phyloP scores from a whole-genome alignment of 30 jellyfish, hydroid and myxozoan species.

The Clytia hemisphaerica region DNA sequence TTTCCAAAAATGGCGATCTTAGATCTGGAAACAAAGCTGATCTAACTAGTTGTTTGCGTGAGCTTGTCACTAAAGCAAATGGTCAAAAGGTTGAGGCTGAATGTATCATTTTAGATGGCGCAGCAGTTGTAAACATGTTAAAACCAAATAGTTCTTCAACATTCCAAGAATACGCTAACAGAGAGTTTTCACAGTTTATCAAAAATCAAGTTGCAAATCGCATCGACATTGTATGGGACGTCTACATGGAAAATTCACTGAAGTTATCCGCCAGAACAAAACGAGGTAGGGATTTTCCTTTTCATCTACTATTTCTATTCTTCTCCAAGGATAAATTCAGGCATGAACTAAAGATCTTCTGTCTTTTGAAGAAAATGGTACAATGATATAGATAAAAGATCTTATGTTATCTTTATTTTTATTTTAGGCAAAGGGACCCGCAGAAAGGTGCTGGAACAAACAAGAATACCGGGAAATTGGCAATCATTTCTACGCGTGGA shows the following conservation, averaged over 20 bases:
- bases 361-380: too few species aligned
- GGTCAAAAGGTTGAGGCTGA: constrained; percentile 17
- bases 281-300: constrained; percentile 33
- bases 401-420: too few species aligned
- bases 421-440: too few species aligned
- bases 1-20: constrained; percentile 32
- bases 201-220: background rate
- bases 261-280: constrained; percentile 6
- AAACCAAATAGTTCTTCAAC: constrained; percentile 16
- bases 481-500: constrained; percentile 33
- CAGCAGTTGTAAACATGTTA: constrained; percentile 40
- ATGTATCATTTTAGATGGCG: constrained; percentile 35
- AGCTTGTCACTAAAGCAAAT: constrained; percentile 12
- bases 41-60: constrained; percentile 7
- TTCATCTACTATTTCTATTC: too few species aligned
- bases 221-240: constrained; percentile 41
- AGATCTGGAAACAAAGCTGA: constrained; percentile 23
- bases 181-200: background rate
- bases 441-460: constrained; percentile 19
- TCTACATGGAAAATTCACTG: constrained; percentile 17
- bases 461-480: constrained; percentile 29
- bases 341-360: too few species aligned
- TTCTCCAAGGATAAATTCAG: too few species aligned
- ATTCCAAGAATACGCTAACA: constrained; percentile 28
- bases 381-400: too few species aligned